Evolutionary conservation across 2,113 vertebrate species (phyloP).

Genomic region (Spheniscus mendiculus): DNA sequence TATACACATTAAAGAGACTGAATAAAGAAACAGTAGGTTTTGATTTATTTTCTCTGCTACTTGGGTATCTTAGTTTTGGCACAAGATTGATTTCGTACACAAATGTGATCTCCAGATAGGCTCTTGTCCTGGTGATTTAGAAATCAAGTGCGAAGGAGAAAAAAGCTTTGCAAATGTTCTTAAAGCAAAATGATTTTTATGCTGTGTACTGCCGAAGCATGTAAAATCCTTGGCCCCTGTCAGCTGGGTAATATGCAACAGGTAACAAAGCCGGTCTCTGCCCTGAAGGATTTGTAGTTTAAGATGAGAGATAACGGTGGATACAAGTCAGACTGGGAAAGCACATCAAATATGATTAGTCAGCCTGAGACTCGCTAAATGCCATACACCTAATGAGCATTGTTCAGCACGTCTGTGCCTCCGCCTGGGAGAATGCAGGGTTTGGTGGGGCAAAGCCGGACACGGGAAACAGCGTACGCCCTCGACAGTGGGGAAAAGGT

Average conservation of each 20-base stretch:
- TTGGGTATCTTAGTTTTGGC: slow-evolving; percentile 55
- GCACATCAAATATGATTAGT: background rate
- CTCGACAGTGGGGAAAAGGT: background rate
- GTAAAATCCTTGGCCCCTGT: background rate
- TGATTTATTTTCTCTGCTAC: slow-evolving; percentile 57
- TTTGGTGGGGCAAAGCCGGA: background rate
- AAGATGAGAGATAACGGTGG: background rate
- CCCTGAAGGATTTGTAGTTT: background rate
- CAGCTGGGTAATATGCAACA: background rate
- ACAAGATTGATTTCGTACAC: background rate
- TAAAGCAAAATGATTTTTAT: background rate
- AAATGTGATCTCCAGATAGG: background rate
- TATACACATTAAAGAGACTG: slow-evolving; percentile 12
- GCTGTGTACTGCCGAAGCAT: background rate
- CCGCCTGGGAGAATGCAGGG: background rate
- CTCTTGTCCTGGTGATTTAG: background rate
- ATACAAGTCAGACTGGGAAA: background rate
- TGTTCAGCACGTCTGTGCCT: background rate
- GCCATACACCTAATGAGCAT: background rate
- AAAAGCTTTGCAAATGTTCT: background rate
- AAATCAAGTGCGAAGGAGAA: background rate
- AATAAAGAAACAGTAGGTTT: slow-evolving; percentile 43
- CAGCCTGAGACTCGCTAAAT: background rate
- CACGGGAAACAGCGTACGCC: rapidly evolving
- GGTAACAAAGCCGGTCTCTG: background rate